phyloP scores from a whole-genome alignment of 2,888 invertebrate species.

The Drosophila borborema region DNA sequence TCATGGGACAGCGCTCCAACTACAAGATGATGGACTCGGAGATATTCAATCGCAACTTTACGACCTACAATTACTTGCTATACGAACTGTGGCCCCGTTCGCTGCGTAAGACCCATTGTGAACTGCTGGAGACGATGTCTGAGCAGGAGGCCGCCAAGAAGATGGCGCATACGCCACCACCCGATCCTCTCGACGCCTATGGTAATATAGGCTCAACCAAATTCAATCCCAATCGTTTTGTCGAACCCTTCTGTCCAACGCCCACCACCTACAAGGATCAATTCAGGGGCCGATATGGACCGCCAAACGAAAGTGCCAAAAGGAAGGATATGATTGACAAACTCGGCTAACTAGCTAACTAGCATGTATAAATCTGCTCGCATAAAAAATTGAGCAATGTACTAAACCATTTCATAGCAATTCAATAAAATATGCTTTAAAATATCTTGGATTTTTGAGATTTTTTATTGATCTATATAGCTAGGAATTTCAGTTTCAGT shows the following conservation, averaged over 20 bases:
- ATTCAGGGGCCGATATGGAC: not conserved
- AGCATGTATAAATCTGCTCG: not conserved
- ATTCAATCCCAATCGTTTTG: not conserved
- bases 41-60: constrained; percentile 37
- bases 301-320: not conserved
- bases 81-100: constrained; percentile 42
- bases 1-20: constrained; percentile 5
- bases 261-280: constrained; percentile 31
- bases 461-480: not conserved
- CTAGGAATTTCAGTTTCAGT: not conserved
- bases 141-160: not conserved
- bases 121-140: constrained; percentile 1
- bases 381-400: not conserved
- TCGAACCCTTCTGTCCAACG: constrained; percentile 8
- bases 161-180: not conserved
- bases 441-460: not conserved
- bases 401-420: not conserved
- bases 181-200: constrained; percentile 37
- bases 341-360: not conserved
- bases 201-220: constrained; percentile 23
- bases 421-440: not conserved
- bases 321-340: constrained; percentile 27
- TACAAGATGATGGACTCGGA: constrained; percentile 30
- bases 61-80: constrained; percentile 39
- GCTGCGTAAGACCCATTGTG: constrained; percentile 5